Evolutionary conservation across 2,113 vertebrate genomes (phyloP), one percentile per base, ranked within the genome.

Genomic region (Tupaia tana): DNA sequence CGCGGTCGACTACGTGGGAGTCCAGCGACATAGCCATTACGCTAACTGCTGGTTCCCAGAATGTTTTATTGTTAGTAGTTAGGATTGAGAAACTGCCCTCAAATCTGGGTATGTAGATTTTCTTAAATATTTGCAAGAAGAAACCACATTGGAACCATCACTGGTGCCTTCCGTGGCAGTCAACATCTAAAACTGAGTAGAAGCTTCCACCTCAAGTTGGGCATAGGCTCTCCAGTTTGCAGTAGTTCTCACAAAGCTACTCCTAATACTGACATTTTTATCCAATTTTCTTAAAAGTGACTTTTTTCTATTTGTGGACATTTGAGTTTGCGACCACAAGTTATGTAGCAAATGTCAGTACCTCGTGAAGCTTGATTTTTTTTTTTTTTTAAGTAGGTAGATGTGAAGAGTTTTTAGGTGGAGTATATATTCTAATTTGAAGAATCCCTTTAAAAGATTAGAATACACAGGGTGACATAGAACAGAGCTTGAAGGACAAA

Each of bases 301-400:
- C 12, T 80, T 3, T n/a, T 79, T 81, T 82, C 19, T 85, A 9
- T 69, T 85, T 24, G 43, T 73, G 9, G 10, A 10, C 54, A 70
- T 94, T 94, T 89, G 75, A 54, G 13, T 92, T 92, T 95, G 71
- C 90, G 84, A 94, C 19, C n/a, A 82, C 90, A 14, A 87, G 59
- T 73, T 83, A 74, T 54, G 54, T 59, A 66, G 14, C 54, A 96
- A 34, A 85, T 86, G 22, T n/a, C 24, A 77, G 25, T 93, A 34
- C 16, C 9, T 31, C 29, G 20, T 83, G 52, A 77, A 59, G 22
- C 69, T 73, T 56, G 29, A 27, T 86, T 67, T 88, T 84, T 43
- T 43, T 43, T 43, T 43, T 43, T 43, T 43, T 43, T 43, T 43
- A 43, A 43, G 43, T 79, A n/a, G 73, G 34, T 80, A 80, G 2